Evolutionary conservation across 2,888 invertebrate species (phyloP), one percentile per base, ranked within the genome.

Genomic region (Drosophila subquinaria): DNA sequence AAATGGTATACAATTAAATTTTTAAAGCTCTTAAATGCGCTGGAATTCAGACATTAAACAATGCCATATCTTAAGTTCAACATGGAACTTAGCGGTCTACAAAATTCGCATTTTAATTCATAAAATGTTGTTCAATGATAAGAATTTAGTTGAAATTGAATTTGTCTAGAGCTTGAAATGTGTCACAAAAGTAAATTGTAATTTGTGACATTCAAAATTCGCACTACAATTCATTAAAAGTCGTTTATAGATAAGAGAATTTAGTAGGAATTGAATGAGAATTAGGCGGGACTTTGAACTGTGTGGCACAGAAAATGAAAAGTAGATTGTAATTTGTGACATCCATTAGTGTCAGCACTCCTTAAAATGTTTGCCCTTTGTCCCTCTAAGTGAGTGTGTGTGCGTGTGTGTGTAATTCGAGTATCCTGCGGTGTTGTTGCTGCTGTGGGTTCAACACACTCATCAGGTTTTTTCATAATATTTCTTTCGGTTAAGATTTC

Each of bases 381-480:
- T 43, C 17, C 13, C 30, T 30, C 30, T 8, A 27, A 27, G 30
- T 30, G 9, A 30, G 45, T 35, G 13, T 20, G 5, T 36, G 43
- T 23, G 40, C 57, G 40, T 65, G 40, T 59, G 23, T 52, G 17
- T 73, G 68, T 56, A 73, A 73, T 67, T 23, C 40, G 55, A 64
- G 57, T 52, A 47, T 57, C 59, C 64, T 71, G 52, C 33, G 52
- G 35, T 42, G 52, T n/a, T 63, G 48, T 42, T 43, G 35, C 17
- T 42, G 35, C 27, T 43, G 50, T 45, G 61, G 69, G 77, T 74
- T 63, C 72, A 79, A 76, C 66, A 72, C 42, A 65, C 64, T 75
- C 69, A 69, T 57, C 57, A 57, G 57, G 61, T 68, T 63, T 52
- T 69, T 69, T 65, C 69, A 76, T 73, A 69, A 64, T 55, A 72